Evolutionary conservation across 2,888 invertebrate genomes (phyloP), one percentile per base, ranked within the genome.

Genomic region (Penaeus monodon): DNA sequence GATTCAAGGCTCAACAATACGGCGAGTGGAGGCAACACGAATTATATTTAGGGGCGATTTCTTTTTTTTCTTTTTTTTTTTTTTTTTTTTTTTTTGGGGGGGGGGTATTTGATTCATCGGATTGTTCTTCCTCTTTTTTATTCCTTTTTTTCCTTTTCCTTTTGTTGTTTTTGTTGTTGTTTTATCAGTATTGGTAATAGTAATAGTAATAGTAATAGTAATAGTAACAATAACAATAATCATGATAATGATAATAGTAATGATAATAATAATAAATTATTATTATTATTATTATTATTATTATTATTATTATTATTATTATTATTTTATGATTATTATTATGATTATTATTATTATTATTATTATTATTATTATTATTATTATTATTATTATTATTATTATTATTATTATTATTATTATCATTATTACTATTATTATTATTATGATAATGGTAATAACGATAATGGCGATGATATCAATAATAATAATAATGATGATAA

Each of bases 401-500:
- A 57, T 17, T 1, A 12, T 57, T 3, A 57, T 57, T 0, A 57
- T 57, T 0, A 57, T 76, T 10, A 76, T 76, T 1, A 76, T 76
- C 7, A 2, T 29, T 38, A 38, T 76, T 22, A 33, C 38, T 2
- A 76, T 76, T 38, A 76, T 38, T 33, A 27, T 29, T 7, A 29
- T 38, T 38, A 38, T 33, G 27, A 76, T 76, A 76, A 76, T 29
- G 20, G 20, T 38, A 38, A 76, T 76, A 76, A 10, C 8, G 4
- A 29, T 33, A 74, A 74, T 27, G 24, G 33, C 33, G 17, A 27
- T 74, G 1, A 74, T 10, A 74, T 10, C 33, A 74, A 74, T 74
- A 74, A 27, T 74, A 74, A 33, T 74, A 74, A 74, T 74, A 74
- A 74, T 74, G 2, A 74, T 74, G 33, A 74, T 74, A 74, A 74